Percentiles rank a stretch among this genome's conserved stretches.
Evolutionary conservation across 1,140 invertebrate species (phyloP).

Genomic region (Drosophila prosaltans): DNA sequence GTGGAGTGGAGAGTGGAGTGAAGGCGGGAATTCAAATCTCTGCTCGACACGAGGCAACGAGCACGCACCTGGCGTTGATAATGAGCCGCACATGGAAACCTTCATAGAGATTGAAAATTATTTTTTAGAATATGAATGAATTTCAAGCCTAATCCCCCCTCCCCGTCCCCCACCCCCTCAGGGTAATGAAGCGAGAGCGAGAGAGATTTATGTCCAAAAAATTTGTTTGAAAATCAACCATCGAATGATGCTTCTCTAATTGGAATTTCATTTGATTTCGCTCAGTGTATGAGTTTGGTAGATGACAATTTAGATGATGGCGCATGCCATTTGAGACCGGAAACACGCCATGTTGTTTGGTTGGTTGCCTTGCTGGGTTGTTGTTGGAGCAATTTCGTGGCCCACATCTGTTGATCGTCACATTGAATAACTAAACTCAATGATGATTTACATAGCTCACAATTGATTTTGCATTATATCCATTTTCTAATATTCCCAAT

Average conservation of each 20-base stretch:
- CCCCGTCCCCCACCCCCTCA: too few species aligned
- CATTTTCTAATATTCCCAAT: too few species aligned
- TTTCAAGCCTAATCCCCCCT: too few species aligned
- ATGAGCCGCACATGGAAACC: constrained; percentile 30
- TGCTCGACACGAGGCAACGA: constrained; percentile 58
- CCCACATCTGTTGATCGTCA: constrained; percentile 1
- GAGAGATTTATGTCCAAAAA: background rate
- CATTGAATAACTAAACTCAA: constrained; percentile 1
- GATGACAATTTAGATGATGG: constrained; percentile 24
- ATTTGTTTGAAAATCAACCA: background rate
- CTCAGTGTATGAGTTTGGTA: constrained; percentile 4
- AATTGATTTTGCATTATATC: constrained; percentile 12
- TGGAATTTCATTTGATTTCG: constrained; percentile 1
- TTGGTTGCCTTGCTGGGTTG: constrained; percentile 4
- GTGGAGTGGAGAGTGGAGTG: background rate
- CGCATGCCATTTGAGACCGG: constrained; percentile 13
- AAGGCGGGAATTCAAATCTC: background rate
- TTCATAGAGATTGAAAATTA: constrained; percentile 18
- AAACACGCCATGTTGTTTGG: constrained; percentile 21
- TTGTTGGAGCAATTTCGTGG: constrained; percentile 12
- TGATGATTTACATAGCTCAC: background rate
- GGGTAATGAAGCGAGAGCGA: background rate
- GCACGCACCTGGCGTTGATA: constrained; percentile 73
- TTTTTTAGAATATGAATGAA: background rate
- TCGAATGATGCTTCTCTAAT: background rate